These are phyloP conservation scores for Lagocephalus sceleratus DNA, from an alignment of 2,797 vertebrate species.

Conservation along the genomic window DNA sequence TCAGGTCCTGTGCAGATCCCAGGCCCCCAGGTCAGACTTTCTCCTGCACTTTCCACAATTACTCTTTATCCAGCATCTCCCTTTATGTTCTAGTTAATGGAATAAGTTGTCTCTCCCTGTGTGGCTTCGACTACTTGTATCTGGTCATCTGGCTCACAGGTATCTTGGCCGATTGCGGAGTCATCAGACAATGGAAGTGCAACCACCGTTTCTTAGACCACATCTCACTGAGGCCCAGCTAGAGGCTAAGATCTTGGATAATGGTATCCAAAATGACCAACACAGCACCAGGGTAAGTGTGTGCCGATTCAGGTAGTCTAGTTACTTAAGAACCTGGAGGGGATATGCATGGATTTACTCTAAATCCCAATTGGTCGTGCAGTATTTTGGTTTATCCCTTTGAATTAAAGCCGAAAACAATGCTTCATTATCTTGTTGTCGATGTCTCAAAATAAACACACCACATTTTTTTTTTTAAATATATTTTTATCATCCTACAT, in stretches of 20 bases:
- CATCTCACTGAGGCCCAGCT: conserved; percentile 86
- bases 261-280: conserved; percentile 91
- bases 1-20: conserved; percentile 93
- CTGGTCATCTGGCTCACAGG: conserved; percentile 63
- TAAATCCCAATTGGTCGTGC: too few species aligned
- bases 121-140: neutral
- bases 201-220: conserved; percentile 89
- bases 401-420: too few species aligned
- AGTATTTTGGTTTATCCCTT: too few species aligned
- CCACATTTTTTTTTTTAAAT: too few species aligned
- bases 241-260: conserved; percentile 91
- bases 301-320: neutral
- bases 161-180: conserved; percentile 85
- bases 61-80: conserved; percentile 24
- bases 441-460: too few species aligned
- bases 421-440: too few species aligned
- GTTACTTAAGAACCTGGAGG: neutral
- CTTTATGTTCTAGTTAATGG: conserved; percentile 18
- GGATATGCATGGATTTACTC: too few species aligned
- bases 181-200: conserved; percentile 80
- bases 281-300: conserved; percentile 75
- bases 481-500: too few species aligned
- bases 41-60: conserved; percentile 3
- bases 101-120: conserved; percentile 6
- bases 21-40: conserved; percentile 86